Evolutionary conservation across 1,140 invertebrate species (phyloP).

Genomic region (Anagrus nilaparvatae): DNA sequence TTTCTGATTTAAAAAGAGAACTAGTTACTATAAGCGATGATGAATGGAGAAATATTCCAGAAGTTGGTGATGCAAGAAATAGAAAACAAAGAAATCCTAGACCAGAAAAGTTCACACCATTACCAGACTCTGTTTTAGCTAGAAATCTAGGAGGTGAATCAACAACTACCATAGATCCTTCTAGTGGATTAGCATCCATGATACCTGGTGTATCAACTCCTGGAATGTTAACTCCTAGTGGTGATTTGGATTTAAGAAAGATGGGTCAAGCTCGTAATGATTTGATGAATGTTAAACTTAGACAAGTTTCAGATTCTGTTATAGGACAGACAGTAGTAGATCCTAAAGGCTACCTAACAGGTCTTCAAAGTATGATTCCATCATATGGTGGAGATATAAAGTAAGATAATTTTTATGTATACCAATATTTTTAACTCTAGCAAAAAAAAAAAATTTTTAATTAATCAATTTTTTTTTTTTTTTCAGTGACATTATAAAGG

Average conservation of each 20-base stretch:
- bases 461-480: conserved; percentile 9
- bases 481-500: conserved; percentile 92
- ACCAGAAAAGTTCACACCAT: conserved; percentile 92
- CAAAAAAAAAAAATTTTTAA: conserved; percentile 2
- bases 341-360: conserved; percentile 98
- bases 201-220: conserved; percentile 69
- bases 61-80: conserved; percentile 98
- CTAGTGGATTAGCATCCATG: conserved; percentile 74
- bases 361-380: conserved; percentile 97
- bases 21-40: conserved; percentile 77
- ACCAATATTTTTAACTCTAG: background rate
- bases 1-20: conserved; percentile 94
- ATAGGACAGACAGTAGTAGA: conserved; percentile 98
- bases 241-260: conserved; percentile 95
- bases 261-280: conserved; percentile 98
- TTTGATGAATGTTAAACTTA: conserved; percentile 98
- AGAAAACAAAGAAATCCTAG: conserved; percentile 91
- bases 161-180: conserved; percentile 71
- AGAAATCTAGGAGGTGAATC: conserved; percentile 81
- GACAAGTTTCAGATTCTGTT: conserved; percentile 97
- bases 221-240: conserved; percentile 67
- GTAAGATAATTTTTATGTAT: conserved; percentile 32
- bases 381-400: conserved; percentile 97
- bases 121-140: conserved; percentile 93
- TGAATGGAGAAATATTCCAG: conserved; percentile 95